phyloP scores from a whole-genome alignment of 2,113 vertebrate genomes.

The Donacobius atricapilla region DNA sequence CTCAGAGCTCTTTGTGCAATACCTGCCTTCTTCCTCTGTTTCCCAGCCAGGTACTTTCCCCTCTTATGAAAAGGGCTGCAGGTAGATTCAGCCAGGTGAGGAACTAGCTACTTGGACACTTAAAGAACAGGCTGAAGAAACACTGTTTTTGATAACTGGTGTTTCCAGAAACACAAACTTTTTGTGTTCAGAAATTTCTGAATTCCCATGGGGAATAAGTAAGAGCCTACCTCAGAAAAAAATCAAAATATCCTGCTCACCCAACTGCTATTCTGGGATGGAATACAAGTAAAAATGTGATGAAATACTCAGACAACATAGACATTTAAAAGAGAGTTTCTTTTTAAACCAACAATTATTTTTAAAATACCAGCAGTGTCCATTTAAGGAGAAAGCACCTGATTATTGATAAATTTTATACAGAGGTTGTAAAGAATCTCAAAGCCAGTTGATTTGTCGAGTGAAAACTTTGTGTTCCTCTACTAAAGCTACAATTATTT shows the following conservation, averaged over 20 bases:
- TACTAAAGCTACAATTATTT: not conserved
- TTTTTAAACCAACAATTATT: not conserved
- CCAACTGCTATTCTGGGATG: not conserved
- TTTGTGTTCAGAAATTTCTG: not conserved
- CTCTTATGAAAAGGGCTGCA: not conserved
- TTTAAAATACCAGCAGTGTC: not conserved
- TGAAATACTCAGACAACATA: not conserved
- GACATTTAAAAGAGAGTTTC: not conserved
- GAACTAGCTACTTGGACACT: not conserved
- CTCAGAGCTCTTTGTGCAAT: not conserved
- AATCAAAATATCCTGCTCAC: not conserved
- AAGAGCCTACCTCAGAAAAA: not conserved
- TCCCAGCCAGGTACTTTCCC: not conserved
- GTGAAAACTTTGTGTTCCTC: not conserved
- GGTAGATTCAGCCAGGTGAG: not conserved
- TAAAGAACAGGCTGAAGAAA: not conserved
- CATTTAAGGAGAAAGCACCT: not conserved
- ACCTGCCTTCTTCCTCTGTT: not conserved
- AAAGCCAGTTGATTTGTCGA: not conserved
- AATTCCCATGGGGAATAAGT: not conserved
- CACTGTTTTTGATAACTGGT: not conserved
- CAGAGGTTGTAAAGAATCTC: not conserved
- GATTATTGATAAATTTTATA: not conserved
- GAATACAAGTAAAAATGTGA: not conserved
- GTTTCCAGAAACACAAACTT: not conserved